Conservation (phyloP, 1,140 invertebrate genomes). For the Vollenhovia emeryi region DNA sequence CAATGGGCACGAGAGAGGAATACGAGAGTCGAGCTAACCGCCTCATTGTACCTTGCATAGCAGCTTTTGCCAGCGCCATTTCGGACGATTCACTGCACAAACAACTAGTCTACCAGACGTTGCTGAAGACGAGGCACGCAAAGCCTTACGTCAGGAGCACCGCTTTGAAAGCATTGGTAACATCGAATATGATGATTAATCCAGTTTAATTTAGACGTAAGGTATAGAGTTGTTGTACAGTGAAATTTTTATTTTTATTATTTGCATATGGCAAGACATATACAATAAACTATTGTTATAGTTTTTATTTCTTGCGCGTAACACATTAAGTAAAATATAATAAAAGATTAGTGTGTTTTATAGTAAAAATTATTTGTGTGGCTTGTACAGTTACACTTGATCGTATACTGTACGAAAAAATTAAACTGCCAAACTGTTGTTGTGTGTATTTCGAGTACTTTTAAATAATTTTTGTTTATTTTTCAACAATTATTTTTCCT, state of each 20-base stretch:
- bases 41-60: conserved; percentile 91
- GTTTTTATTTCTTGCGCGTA: too few species aligned
- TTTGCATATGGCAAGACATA: background rate
- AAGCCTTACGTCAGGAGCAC: conserved; percentile 85
- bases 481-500: background rate
- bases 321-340: background rate
- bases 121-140: conserved; percentile 93
- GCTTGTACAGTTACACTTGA: background rate
- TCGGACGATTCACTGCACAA: conserved; percentile 95
- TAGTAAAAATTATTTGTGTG: background rate
- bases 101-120: conserved; percentile 94
- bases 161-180: conserved; percentile 80
- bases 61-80: conserved; percentile 92
- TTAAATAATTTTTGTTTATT: conserved; percentile 17
- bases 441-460: conserved; percentile 6
- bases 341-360: background rate
- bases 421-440: background rate
- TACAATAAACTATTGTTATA: background rate
- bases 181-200: background rate
- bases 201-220: background rate
- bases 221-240: conserved; percentile 11
- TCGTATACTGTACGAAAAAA: background rate
- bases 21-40: conserved; percentile 88
- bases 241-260: conserved; percentile 36
- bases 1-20: conserved; percentile 87